Conservation (phyloP, 2,888 invertebrate species). For the Drosophila anomelani region DNA sequence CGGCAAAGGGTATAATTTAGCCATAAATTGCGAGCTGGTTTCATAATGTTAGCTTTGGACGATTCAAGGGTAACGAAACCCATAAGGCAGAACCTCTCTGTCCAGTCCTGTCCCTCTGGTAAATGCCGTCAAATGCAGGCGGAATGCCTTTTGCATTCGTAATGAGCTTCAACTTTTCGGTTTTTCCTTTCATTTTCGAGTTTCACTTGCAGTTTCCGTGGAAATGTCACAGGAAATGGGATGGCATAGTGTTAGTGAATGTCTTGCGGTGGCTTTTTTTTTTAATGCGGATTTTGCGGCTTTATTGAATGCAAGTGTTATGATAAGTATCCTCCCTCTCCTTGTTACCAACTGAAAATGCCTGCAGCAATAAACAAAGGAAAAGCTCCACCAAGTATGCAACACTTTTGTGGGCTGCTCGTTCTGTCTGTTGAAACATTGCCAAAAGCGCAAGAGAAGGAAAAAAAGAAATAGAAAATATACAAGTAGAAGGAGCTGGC, state of each 20-base stretch:
- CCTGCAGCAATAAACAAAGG: conserved; percentile 39
- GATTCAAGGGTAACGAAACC: conserved; percentile 10
- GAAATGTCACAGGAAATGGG: conserved; percentile 48
- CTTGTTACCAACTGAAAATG: not conserved
- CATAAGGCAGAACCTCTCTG: not conserved
- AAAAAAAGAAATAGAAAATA: not conserved
- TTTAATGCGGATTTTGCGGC: conserved; percentile 10
- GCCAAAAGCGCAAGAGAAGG: conserved; percentile 32
- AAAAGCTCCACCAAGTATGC: conserved; percentile 61
- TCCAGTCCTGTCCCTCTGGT: conserved; percentile 1
- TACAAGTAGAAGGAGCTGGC: conserved; percentile 15
- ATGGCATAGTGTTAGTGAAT: conserved; percentile 20
- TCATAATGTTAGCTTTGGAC: not conserved
- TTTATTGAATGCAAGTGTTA: conserved; percentile 13
- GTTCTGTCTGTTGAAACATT: conserved; percentile 11
- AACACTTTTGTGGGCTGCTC: conserved; percentile 33
- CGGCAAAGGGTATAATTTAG: conserved; percentile 1
- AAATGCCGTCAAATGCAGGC: conserved; percentile 52
- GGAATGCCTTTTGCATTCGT: conserved; percentile 73
- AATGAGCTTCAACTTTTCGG: conserved; percentile 52
- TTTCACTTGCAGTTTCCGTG: conserved; percentile 34
- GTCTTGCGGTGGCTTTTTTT: conserved; percentile 12
- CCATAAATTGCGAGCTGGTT: not conserved
- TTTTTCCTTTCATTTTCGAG: conserved; percentile 28
- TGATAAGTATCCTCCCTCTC: conserved; percentile 25